Conservation (phyloP, 2,888 invertebrate genomes). For the Biston stratarius region DNA sequence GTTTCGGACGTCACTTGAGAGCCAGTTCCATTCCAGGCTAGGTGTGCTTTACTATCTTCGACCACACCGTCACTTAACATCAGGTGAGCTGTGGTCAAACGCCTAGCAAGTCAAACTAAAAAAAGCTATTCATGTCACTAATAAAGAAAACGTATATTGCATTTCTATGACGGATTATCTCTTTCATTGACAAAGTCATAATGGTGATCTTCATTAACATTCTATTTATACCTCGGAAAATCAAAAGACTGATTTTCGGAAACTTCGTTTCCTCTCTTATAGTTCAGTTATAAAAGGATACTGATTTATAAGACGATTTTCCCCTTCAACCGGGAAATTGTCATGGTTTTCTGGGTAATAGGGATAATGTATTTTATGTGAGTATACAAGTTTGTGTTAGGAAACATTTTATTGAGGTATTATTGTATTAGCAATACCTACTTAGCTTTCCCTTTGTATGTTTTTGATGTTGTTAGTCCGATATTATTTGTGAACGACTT, state of each 20-base stretch:
- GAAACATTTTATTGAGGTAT: not conserved
- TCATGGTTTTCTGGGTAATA: not conserved
- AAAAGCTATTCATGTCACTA: not conserved
- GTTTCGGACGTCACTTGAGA: no score
- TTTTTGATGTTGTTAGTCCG: no score
- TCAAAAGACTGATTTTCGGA: conserved; percentile 35
- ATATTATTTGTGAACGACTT: no score
- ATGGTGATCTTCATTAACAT: conserved; percentile 3
- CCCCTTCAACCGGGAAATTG: conserved; percentile 5
- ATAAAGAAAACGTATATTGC: not conserved
- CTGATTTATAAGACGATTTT: conserved; percentile 9
- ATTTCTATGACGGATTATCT: not conserved
- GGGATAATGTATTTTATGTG: not conserved
- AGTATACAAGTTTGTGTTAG: not conserved
- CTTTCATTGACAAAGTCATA: not conserved
- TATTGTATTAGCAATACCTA: no score
- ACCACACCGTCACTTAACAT: no score
- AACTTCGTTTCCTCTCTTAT: conserved; percentile 19
- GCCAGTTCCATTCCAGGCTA: no score
- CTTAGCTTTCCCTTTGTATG: no score
- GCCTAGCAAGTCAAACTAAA: no score
- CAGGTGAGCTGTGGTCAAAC: no score
- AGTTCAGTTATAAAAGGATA: conserved; percentile 18
- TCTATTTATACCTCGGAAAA: conserved; percentile 39
- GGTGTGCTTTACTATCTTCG: no score